Conservation (phyloP, 2,888 invertebrate genomes). For the Spisula solida region DNA sequence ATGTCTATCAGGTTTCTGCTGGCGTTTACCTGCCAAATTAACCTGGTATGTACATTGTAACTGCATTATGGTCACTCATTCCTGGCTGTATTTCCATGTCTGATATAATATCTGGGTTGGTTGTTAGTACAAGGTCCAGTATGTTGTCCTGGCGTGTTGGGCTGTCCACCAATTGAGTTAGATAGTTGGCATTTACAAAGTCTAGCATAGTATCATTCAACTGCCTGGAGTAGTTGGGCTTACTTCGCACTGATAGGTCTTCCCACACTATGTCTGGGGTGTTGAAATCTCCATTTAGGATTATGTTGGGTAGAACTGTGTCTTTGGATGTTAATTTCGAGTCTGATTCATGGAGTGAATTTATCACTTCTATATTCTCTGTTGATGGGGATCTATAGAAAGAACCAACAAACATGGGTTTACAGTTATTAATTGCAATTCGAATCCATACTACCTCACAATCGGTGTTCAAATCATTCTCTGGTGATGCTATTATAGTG, state of each 20-base stretch:
- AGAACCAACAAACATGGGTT: neutral
- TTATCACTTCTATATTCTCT: constrained; percentile 41
- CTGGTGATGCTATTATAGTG: constrained; percentile 9
- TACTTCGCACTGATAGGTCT: too few relatives aligned
- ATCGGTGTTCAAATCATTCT: neutral
- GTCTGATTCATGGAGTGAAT: constrained; percentile 31
- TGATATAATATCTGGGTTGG: too few relatives aligned
- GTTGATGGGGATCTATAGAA: too few relatives aligned
- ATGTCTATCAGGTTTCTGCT: constrained; percentile 44
- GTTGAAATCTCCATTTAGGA: too few relatives aligned
- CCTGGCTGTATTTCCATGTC: too few relatives aligned
- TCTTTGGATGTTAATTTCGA: constrained; percentile 43
- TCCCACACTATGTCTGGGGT: too few relatives aligned
- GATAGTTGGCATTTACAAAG: constrained; percentile 55
- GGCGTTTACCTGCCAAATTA: neutral
- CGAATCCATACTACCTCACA: neutral
- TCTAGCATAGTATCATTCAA: constrained; percentile 47
- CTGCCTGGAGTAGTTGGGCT: constrained; percentile 45
- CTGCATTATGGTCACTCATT: too few relatives aligned
- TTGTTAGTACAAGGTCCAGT: constrained; percentile 48
- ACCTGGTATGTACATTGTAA: too few relatives aligned
- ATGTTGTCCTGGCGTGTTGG: constrained; percentile 52
- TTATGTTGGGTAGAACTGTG: too few relatives aligned
- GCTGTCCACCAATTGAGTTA: constrained; percentile 48
- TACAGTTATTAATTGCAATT: neutral